Evolutionary conservation across 2,113 vertebrate species (phyloP).

Genomic region (Cyphomyrus discorhynchus): DNA sequence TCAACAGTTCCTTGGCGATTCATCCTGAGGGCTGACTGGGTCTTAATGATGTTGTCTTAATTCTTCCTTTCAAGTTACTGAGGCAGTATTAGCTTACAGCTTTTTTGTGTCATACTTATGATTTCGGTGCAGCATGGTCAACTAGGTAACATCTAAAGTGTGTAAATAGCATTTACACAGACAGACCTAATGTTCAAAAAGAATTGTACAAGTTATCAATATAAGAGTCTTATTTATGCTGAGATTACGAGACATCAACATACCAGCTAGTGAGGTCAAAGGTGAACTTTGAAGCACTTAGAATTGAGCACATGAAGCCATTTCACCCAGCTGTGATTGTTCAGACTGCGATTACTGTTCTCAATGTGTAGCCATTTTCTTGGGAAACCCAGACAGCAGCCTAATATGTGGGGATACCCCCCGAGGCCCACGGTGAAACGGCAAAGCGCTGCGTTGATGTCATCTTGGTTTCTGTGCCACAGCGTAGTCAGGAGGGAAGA

Average conservation of each 20-base stretch:
- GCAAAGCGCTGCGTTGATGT: background rate
- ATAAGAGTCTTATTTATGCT: background rate
- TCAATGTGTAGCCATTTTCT: background rate
- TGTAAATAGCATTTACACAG: background rate
- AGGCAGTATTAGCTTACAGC: slow-evolving; percentile 39
- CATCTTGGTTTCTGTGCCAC: background rate
- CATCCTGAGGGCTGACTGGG: slow-evolving; percentile 38
- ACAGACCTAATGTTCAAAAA: background rate
- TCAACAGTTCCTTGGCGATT: slow-evolving; percentile 39
- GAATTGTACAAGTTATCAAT: background rate
- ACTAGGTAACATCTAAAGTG: slow-evolving; percentile 25
- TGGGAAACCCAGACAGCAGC: background rate
- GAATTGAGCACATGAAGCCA: background rate
- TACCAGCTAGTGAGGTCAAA: background rate
- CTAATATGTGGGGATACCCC: background rate
- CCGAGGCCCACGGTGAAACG: background rate
- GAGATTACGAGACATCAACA: background rate
- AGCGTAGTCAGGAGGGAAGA: background rate
- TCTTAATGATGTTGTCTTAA: slow-evolving; percentile 47
- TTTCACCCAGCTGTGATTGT: background rate
- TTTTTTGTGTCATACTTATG: slow-evolving; percentile 40
- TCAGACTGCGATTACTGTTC: background rate
- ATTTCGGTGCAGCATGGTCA: slow-evolving; percentile 36
- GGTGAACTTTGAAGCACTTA: background rate
- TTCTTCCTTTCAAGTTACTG: slow-evolving; percentile 32